Evolutionary conservation across 2,888 invertebrate genomes (phyloP).

Genomic region (Arctia plantaginis): DNA sequence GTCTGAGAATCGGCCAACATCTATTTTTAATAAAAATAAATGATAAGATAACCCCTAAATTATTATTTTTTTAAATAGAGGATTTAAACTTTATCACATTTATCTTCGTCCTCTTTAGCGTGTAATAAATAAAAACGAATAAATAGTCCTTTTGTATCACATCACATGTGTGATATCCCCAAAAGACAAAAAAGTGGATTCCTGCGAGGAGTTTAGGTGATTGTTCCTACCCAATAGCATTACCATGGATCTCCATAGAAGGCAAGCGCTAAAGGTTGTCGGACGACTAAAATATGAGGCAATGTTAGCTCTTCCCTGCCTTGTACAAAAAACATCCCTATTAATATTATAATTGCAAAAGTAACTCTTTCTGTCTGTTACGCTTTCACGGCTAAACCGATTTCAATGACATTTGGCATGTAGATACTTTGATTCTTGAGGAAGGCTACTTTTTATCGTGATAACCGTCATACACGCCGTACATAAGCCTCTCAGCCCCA

Average conservation of each 20-base stretch:
- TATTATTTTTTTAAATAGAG: too few species aligned
- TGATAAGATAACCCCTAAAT: too few species aligned
- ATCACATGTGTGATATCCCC: background rate
- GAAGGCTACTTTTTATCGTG: background rate
- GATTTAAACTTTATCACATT: background rate
- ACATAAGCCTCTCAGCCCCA: background rate
- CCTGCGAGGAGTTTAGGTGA: too few species aligned
- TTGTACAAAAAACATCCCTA: background rate
- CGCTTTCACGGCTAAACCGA: background rate
- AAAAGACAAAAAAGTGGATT: background rate
- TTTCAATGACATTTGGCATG: too few species aligned
- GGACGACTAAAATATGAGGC: too few species aligned
- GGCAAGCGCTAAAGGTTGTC: too few species aligned
- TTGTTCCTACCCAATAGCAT: background rate
- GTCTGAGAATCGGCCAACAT: too few species aligned
- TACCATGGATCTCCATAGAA: too few species aligned
- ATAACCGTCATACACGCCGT: background rate
- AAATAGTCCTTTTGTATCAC: background rate
- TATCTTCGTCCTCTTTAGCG: background rate
- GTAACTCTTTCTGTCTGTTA: background rate
- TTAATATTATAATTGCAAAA: background rate
- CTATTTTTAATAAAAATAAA: too few species aligned
- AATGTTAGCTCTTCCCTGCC: background rate
- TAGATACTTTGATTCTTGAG: too few species aligned
- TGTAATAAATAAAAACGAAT: too few species aligned